phyloP scores from a whole-genome alignment of 2,113 vertebrate genomes.

The Zosterops borbonicus region DNA sequence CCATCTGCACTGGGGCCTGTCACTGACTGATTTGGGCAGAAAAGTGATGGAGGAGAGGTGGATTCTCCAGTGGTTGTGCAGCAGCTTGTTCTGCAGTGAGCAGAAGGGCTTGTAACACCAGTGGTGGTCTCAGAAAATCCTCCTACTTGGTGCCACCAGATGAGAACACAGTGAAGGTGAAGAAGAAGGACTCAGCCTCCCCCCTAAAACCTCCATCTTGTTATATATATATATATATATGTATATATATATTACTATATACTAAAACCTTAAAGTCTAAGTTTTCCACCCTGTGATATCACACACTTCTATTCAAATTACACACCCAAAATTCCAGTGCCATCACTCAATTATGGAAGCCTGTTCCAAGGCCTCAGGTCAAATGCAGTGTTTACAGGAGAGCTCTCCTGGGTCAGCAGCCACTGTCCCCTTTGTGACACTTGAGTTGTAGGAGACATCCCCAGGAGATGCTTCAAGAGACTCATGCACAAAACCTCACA shows the following conservation, averaged over 20 bases:
- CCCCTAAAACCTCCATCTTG: too few relatives aligned
- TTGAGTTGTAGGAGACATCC: neutral
- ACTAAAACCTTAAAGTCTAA: too few relatives aligned
- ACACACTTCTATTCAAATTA: too few relatives aligned
- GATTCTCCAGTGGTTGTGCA: neutral
- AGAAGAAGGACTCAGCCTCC: too few relatives aligned
- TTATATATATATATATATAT: too few relatives aligned
- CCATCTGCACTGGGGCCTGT: neutral
- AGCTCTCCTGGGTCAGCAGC: neutral
- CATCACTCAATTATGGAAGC: too few relatives aligned
- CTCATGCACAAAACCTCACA: neutral
- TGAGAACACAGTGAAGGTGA: neutral
- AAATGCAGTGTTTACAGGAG: neutral
- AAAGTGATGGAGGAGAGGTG: neutral
- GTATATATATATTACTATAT: too few relatives aligned
- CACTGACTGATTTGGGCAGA: neutral
- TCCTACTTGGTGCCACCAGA: rapidly evolving
- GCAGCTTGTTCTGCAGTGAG: neutral
- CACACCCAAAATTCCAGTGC: too few relatives aligned
- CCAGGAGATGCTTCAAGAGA: neutral
- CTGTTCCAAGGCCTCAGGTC: too few relatives aligned
- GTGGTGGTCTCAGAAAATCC: neutral
- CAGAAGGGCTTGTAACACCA: neutral
- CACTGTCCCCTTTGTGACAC: neutral
- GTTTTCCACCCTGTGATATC: too few relatives aligned